Base-by-base conservation (phyloP, 1,140 invertebrate genomes). In the Colletes gigas region DNA sequence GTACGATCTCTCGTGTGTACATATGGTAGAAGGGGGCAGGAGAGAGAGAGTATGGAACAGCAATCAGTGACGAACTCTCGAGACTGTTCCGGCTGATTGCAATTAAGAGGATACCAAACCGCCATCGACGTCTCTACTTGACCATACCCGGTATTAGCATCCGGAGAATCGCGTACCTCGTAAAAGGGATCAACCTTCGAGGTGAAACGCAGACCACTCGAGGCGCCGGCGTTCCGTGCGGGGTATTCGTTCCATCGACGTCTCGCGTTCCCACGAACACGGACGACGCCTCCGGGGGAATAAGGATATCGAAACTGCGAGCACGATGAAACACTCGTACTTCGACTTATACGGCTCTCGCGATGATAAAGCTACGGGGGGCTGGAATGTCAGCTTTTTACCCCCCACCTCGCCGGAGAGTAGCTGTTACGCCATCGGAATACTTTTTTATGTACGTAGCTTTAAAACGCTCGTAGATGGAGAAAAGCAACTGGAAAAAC, bases 31-130 rank as follows among this genome's bases (percentile, higher is more conserved):
- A 30, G 30, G 68, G 44, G 15, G 19, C 5, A 63, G 52, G 60
- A 30, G 30, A 9, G n/a, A 3, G 41, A 47, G 21, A 60, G 69
- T 4, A 21, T n/a, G 76, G 77, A 65, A 57, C 62, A 74, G 75
- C 82, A 86, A 90, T 91, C 88, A 81, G 84, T 77, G 69, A 70
- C 69, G 75, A 82, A 82, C 76, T 72, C 82, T 87, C 87, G 59
- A 85, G 85, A 81, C 68, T 81, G 83, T 83, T 83, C 67, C 68
- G 30, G 41, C 79, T 71, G 75, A 72, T 86, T 70, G 82, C 83
- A 84, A 91, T 91, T 90, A 86, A 83, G 82, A 82, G 81, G 81
- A 85, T 78, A 79, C 66, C 52, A 75, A 76, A 70, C 67, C 78
- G 62, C 69, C 67, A 73, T 80, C 78, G 60, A 77, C 59, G 50